Percentiles rank a stretch among this genome's conserved stretches.
Conservation (phyloP, 2,888 invertebrate species). For the Celastrina argiolus region DNA sequence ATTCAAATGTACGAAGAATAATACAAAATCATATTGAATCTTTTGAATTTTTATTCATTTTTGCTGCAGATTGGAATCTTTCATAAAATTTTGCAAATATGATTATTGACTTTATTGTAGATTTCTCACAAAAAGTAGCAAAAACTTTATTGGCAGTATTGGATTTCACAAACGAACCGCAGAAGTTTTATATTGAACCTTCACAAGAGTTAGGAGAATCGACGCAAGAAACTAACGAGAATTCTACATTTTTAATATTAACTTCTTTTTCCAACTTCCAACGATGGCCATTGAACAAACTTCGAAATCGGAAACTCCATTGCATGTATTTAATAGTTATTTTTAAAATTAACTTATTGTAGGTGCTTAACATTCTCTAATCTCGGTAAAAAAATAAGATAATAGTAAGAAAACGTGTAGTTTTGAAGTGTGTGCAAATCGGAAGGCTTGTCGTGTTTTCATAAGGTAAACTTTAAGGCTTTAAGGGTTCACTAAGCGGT, state of each 20-base stretch:
- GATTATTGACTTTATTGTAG: neutral
- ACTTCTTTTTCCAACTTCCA: constrained; percentile 1
- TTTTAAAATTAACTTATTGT: neutral
- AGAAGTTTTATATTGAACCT: constrained; percentile 12
- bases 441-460: too few species aligned
- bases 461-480: too few species aligned
- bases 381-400: too few species aligned
- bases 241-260: constrained; percentile 13
- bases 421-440: too few species aligned
- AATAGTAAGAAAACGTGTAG: too few species aligned
- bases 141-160: constrained; percentile 5
- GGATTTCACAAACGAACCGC: constrained; percentile 11
- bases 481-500: too few species aligned
- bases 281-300: constrained; percentile 13
- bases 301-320: neutral
- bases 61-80: neutral
- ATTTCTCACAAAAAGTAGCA: neutral
- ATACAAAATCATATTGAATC: neutral
- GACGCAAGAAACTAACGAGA: constrained; percentile 14
- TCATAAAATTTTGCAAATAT: neutral
- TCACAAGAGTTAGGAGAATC: constrained; percentile 7
- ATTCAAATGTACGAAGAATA: neutral
- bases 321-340: neutral
- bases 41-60: neutral
- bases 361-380: neutral